Evolutionary conservation across 2,888 invertebrate species (phyloP).

Genomic region (Pyralis farinalis): DNA sequence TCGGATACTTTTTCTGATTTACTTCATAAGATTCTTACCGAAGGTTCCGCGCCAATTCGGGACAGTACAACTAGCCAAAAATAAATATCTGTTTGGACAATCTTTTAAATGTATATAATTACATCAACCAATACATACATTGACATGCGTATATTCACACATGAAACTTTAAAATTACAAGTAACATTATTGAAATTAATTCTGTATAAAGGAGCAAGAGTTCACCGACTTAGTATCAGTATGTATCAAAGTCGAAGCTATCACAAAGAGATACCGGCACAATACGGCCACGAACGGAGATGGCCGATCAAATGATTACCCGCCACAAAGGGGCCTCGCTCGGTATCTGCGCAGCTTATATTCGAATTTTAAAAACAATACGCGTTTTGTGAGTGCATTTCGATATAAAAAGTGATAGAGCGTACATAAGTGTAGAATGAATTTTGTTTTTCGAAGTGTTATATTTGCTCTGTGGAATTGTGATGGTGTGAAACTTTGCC

Average conservation of each 20-base stretch:
- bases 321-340: slow-evolving; percentile 67
- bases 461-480: no score
- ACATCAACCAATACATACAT: no score
- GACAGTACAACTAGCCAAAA: no score
- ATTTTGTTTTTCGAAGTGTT: neutral
- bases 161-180: no score
- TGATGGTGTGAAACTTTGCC: no score
- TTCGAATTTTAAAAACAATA: slow-evolving; percentile 18
- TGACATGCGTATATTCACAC: no score
- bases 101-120: no score
- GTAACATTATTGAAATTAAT: no score
- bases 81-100: no score
- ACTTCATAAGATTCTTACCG: no score
- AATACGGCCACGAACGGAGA: slow-evolving; percentile 66
- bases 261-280: slow-evolving; percentile 33
- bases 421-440: neutral
- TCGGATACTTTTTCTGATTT: no score
- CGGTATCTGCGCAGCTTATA: slow-evolving; percentile 56
- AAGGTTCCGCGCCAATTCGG: no score
- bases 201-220: slow-evolving; percentile 17
- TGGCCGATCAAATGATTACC: slow-evolving; percentile 75
- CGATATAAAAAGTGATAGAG: neutral
- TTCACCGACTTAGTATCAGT: slow-evolving; percentile 35
- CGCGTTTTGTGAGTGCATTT: neutral
- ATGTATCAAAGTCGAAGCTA: slow-evolving; percentile 4